phyloP scores from a whole-genome alignment of 2,113 vertebrate species.

The Taurulus bubalis region DNA sequence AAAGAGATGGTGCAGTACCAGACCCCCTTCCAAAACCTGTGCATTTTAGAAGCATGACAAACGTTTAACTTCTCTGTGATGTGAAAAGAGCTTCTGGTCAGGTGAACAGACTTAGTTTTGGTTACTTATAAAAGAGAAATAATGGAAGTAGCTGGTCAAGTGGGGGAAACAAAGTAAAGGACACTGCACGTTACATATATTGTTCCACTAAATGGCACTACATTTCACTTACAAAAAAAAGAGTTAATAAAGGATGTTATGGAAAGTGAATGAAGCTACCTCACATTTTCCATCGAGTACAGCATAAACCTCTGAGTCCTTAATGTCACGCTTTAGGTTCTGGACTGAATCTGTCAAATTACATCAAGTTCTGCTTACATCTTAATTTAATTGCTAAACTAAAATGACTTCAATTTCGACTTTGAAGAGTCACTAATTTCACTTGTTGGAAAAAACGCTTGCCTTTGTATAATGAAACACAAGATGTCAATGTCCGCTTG shows the following conservation, averaged over 20 bases:
- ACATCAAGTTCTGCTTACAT: slow-evolving; percentile 44
- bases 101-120: slow-evolving; percentile 14
- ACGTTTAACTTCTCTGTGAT: slow-evolving; percentile 7
- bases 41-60: slow-evolving; percentile 19
- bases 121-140: neutral
- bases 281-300: slow-evolving; percentile 5
- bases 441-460: slow-evolving; percentile 6
- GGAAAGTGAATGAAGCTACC: neutral
- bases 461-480: slow-evolving; percentile 51
- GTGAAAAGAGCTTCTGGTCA: neutral
- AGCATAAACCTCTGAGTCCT: neutral
- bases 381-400: slow-evolving; percentile 59
- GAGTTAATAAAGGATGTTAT: neutral
- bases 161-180: neutral
- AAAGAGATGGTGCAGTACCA: neutral
- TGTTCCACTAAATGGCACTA: neutral
- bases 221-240: neutral
- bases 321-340: slow-evolving; percentile 19
- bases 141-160: neutral
- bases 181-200: neutral
- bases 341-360: slow-evolving; percentile 39
- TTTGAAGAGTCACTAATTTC: slow-evolving; percentile 51
- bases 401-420: slow-evolving; percentile 59
- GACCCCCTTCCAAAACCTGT: slow-evolving; percentile 7
- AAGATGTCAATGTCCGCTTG: slow-evolving; percentile 18